phyloP scores from a whole-genome alignment of 1,140 invertebrate species.

The Drosophila ambigua region DNA sequence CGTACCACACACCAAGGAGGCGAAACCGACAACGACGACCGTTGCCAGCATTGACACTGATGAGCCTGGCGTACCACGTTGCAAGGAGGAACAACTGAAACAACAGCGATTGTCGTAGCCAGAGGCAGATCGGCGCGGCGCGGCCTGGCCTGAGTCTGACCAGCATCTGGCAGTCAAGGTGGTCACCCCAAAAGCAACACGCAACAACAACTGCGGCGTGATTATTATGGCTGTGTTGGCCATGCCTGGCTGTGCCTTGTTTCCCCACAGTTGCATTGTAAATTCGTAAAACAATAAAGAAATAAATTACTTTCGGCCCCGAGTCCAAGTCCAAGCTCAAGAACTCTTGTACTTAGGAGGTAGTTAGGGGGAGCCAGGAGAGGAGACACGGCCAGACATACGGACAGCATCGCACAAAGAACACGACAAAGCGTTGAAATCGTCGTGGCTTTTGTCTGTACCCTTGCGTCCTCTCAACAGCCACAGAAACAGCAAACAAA shows the following conservation, averaged over 20 bases:
- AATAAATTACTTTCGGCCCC: constrained; percentile 83
- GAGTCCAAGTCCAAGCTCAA: constrained; percentile 69
- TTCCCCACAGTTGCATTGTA: constrained; percentile 80
- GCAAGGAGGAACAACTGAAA: constrained; percentile 20
- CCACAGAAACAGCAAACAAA: constrained; percentile 30
- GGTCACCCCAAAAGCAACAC: constrained; percentile 81
- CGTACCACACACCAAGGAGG: constrained; percentile 79
- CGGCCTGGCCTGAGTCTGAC: neutral
- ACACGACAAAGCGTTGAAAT: constrained; percentile 83
- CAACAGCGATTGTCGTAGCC: constrained; percentile 44
- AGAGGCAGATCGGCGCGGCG: constrained; percentile 30
- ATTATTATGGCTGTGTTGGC: constrained; percentile 78
- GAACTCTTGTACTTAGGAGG: constrained; percentile 69
- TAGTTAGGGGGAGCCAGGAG: constrained; percentile 16
- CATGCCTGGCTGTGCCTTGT: constrained; percentile 55
- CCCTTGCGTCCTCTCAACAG: constrained; percentile 26
- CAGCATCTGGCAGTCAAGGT: constrained; percentile 72
- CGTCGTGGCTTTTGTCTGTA: constrained; percentile 77
- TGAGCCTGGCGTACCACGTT: constrained; percentile 51
- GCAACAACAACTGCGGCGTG: constrained; percentile 78
- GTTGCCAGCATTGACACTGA: constrained; percentile 78
- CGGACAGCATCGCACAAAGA: constrained; percentile 57
- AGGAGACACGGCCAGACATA: constrained; percentile 20
- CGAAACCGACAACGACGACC: constrained; percentile 45
- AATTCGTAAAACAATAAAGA: constrained; percentile 84